Evolutionary conservation across 2,888 invertebrate species (phyloP).

Genomic region (Cantharis nigra): DNA sequence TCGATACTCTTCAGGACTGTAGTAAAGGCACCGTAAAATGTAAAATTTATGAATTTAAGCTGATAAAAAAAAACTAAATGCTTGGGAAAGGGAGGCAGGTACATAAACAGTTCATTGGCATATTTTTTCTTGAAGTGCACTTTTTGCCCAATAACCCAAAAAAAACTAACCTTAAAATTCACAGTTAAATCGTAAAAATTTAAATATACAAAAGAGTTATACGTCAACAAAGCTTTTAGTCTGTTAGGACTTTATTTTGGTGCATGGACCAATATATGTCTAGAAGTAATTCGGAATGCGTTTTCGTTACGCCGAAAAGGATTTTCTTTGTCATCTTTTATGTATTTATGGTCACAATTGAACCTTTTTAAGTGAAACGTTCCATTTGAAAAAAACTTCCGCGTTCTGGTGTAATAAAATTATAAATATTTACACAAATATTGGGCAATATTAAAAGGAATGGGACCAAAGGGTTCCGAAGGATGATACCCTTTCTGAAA

Average conservation of each 20-base stretch:
- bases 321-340: background rate
- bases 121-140: background rate
- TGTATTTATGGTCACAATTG: background rate
- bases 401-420: background rate
- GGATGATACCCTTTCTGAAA: background rate
- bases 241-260: background rate
- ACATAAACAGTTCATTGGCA: background rate
- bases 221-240: background rate
- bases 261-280: background rate
- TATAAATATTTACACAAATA: background rate
- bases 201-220: background rate
- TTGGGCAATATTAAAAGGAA: background rate
- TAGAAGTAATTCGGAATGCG: background rate
- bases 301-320: background rate
- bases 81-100: background rate
- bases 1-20: background rate
- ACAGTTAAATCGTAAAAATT: background rate
- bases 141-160: background rate
- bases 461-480: background rate
- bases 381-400: background rate
- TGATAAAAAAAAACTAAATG: background rate
- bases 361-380: background rate
- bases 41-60: background rate
- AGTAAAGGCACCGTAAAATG: background rate
- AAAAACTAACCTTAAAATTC: background rate